Conservation (phyloP, 2,888 invertebrate species). For the Blomia tropicalis region DNA sequence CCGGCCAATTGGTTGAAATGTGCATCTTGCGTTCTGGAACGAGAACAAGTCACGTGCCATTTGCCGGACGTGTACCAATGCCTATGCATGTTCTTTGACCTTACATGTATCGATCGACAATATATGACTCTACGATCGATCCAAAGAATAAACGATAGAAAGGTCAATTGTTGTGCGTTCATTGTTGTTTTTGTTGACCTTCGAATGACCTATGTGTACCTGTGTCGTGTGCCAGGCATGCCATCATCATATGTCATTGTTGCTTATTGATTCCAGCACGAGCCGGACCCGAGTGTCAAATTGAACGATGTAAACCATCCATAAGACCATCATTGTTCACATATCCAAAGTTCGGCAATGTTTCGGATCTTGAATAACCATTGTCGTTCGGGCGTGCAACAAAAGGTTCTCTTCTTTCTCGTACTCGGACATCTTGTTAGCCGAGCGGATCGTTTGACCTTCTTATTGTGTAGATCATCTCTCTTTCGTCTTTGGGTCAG, state of each 20-base stretch:
- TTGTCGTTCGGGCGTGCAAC: too few species aligned
- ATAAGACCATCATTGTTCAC: background rate
- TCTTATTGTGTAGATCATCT: too few species aligned
- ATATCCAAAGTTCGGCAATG: too few species aligned
- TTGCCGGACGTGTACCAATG: constrained; percentile 1
- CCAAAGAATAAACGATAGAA: background rate
- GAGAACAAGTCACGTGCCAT: constrained; percentile 1
- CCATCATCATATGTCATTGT: background rate
- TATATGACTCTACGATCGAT: background rate
- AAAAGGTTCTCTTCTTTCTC: too few species aligned
- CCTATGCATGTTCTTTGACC: constrained; percentile 7
- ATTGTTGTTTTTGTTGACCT: background rate
- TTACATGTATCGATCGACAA: background rate
- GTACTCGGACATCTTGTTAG: too few species aligned
- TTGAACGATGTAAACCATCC: background rate
- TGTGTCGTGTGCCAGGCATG: constrained; percentile 3
- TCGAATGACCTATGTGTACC: background rate
- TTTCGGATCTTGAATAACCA: too few species aligned
- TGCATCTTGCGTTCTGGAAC: background rate
- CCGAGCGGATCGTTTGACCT: too few species aligned
- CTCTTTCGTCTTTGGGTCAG: too few species aligned
- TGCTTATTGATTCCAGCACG: too few species aligned
- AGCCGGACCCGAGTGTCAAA: background rate
- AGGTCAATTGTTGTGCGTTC: background rate
- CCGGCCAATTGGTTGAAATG: background rate